Evolutionary conservation across 2,797 vertebrate genomes (phyloP).

Genomic region (Rousettus madagascariensis): DNA sequence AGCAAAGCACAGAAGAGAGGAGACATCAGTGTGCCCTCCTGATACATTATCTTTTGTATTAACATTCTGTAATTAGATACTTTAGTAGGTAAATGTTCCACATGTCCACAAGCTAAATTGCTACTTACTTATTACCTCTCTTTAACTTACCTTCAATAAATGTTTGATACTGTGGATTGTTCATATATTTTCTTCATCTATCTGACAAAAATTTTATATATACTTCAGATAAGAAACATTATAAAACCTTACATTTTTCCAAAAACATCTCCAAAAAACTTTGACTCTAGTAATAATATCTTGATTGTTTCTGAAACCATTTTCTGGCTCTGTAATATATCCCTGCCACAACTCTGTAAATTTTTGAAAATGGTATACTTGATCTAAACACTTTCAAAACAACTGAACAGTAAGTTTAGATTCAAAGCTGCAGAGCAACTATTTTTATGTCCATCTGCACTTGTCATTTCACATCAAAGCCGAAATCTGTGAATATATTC

Average conservation of each 20-base stretch:
- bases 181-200: background rate
- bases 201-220: conserved; percentile 36
- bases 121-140: background rate
- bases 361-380: conserved; percentile 44
- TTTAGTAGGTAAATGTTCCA: background rate
- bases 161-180: background rate
- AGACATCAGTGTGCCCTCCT: background rate
- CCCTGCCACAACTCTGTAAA: conserved; percentile 7
- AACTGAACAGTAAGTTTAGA: conserved; percentile 29
- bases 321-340: conserved; percentile 10
- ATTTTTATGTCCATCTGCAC: conserved; percentile 28
- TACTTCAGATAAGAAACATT: background rate
- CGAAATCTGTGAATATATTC: conserved; percentile 49
- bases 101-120: background rate
- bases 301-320: conserved; percentile 53
- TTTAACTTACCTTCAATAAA: background rate
- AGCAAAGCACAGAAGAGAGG: background rate
- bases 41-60: background rate
- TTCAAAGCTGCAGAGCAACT: conserved; percentile 38
- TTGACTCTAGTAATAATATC: conserved; percentile 43
- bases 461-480: conserved; percentile 41
- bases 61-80: background rate
- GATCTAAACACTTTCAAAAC: conserved; percentile 60
- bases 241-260: conserved; percentile 31
- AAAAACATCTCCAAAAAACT: conserved; percentile 25